Percentiles rank a stretch among this genome's conserved stretches.
These are phyloP conservation scores for Murina feae DNA, from an alignment of 2,113 vertebrate genomes.

Conservation along the genomic window DNA sequence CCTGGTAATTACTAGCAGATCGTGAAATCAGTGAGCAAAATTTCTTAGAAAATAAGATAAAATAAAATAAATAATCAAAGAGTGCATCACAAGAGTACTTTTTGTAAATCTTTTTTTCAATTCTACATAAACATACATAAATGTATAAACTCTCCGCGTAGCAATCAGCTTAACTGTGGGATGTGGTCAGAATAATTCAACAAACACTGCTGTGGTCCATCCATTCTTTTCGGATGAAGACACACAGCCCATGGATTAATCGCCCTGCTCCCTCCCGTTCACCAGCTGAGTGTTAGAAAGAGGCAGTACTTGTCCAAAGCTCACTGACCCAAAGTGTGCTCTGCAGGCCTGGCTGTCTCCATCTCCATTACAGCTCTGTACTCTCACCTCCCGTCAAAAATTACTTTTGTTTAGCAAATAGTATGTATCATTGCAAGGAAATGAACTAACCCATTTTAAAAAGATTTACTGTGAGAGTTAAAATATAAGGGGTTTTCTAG, in stretches of 20 bases:
- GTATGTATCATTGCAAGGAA: not conserved
- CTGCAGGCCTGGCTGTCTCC: not conserved
- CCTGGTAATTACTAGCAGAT: not conserved
- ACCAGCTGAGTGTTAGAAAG: not conserved
- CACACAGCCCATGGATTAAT: not conserved
- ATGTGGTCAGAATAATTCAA: not conserved
- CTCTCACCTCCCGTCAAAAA: not conserved
- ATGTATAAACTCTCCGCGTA: not conserved
- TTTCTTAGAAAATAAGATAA: not conserved
- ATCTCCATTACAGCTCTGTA: not conserved
- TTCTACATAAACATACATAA: not conserved
- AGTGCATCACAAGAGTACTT: not conserved
- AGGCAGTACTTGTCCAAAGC: not conserved
- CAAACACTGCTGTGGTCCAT: not conserved
- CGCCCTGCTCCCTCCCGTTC: fast-evolving
- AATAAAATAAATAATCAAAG: not conserved
- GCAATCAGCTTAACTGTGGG: not conserved
- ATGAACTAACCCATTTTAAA: not conserved
- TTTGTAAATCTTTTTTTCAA: not conserved
- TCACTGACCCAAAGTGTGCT: not conserved
- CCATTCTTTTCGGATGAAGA: not conserved
- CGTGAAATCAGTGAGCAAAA: not conserved
- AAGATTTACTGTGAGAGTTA: not conserved
- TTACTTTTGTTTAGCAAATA: not conserved
- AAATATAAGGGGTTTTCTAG: not conserved